phyloP scores from a whole-genome alignment of 2,888 invertebrate genomes.

The Petrolisthes manimaculis region DNA sequence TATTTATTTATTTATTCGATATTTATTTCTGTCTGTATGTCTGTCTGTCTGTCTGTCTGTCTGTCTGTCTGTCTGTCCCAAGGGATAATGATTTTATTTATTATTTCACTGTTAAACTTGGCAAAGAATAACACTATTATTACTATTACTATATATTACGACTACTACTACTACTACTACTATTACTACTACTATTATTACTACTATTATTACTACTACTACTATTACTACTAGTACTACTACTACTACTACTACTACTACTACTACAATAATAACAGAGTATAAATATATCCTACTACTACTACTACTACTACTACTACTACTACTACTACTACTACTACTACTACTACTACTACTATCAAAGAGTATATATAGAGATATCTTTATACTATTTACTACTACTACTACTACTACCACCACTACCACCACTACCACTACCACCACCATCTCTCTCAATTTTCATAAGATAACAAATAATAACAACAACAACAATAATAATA shows the following conservation, averaged over 20 bases:
- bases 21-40: constrained; percentile 33
- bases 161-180: not conserved
- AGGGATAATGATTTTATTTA: too few species aligned
- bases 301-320: constrained; percentile 25
- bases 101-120: not conserved
- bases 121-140: not conserved
- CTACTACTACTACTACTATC: too few species aligned
- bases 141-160: not conserved
- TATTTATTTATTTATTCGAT: constrained; percentile 50
- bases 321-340: not conserved
- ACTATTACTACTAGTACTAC: not conserved
- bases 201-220: not conserved
- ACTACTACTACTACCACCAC: too few species aligned
- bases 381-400: too few species aligned
- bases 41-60: not conserved
- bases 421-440: too few species aligned
- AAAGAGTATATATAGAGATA: too few species aligned
- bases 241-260: constrained; percentile 21
- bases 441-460: too few species aligned
- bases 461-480: too few species aligned
- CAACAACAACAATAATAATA: too few species aligned
- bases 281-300: not conserved
- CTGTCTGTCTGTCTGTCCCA: not conserved
- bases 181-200: not conserved
- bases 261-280: not conserved